These are phyloP conservation scores for Thaumatotibia leucotreta DNA, from an alignment of 1,140 invertebrate genomes.

Conservation along the genomic window DNA sequence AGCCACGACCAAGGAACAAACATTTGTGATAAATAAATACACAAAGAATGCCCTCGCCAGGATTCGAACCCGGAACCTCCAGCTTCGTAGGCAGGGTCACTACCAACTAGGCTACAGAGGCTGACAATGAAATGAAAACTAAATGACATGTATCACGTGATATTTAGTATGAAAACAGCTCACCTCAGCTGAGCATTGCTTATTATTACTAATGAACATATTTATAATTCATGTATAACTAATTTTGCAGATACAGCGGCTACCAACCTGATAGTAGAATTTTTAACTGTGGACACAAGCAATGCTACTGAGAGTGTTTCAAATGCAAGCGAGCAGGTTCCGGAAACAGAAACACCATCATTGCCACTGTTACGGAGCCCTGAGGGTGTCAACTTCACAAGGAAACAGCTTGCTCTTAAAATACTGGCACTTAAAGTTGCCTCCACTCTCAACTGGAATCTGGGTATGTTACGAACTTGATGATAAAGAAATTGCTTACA, in stretches of 20 bases:
- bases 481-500: no score
- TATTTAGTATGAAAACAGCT: no score
- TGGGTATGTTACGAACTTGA: conserved; percentile 77
- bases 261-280: conserved; percentile 91
- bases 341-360: conserved; percentile 54
- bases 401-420: conserved; percentile 84
- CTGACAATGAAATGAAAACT: no score
- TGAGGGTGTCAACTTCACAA: conserved; percentile 45
- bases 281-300: conserved; percentile 85
- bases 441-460: conserved; percentile 89
- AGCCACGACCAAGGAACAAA: no score
- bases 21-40: no score
- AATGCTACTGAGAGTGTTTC: conserved; percentile 33
- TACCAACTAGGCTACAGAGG: no score
- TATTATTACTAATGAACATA: no score
- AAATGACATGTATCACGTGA: no score
- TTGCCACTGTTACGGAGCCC: conserved; percentile 43
- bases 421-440: conserved; percentile 91
- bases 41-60: no score
- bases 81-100: no score
- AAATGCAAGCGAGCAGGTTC: conserved; percentile 67
- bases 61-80: no score
- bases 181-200: no score
- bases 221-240: not conserved
- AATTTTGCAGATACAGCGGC: conserved; percentile 83